Percentiles rank a stretch among this genome's conserved stretches.
phyloP scores from a whole-genome alignment of 1,140 invertebrate genomes.

The Bradynema listronoti region DNA sequence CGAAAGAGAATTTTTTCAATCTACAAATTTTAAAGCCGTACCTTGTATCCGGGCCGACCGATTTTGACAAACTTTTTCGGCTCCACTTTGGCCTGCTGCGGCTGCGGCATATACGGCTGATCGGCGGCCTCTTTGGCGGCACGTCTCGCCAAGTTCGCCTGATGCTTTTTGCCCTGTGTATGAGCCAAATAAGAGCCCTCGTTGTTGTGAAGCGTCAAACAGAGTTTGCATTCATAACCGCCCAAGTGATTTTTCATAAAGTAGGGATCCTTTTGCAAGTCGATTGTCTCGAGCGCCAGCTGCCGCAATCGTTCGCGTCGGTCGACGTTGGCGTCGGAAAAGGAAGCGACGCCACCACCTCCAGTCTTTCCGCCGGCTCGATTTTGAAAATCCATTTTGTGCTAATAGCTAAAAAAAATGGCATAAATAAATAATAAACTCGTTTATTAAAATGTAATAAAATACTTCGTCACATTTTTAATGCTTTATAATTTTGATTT shows the following conservation, averaged over 20 bases:
- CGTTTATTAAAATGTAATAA: no score
- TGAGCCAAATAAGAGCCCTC: slow-evolving; percentile 98
- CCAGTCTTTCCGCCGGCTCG: slow-evolving; percentile 96
- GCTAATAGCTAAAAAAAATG: slow-evolving; percentile 2
- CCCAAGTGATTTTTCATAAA: slow-evolving; percentile 98
- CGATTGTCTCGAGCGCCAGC: slow-evolving; percentile 93
- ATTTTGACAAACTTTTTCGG: slow-evolving; percentile 98
- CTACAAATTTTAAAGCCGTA: no score
- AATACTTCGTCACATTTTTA: no score
- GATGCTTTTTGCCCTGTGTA: slow-evolving; percentile 99
- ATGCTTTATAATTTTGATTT: no score
- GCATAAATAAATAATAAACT: no score
- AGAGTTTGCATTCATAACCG: slow-evolving; percentile 98
- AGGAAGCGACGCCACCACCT: slow-evolving; percentile 92
- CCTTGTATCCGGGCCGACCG: slow-evolving; percentile 90
- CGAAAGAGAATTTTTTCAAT: no score
- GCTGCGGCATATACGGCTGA: slow-evolving; percentile 66
- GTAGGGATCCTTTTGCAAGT: slow-evolving; percentile 96
- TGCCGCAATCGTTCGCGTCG: slow-evolving; percentile 87
- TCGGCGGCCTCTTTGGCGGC: slow-evolving; percentile 98
- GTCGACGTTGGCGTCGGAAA: slow-evolving; percentile 89
- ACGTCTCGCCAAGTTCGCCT: slow-evolving; percentile 90
- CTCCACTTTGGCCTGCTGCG: slow-evolving; percentile 45
- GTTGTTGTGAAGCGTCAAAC: slow-evolving; percentile 96
- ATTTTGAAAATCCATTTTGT: slow-evolving; percentile 88